These are phyloP conservation scores for Diachrysia chrysitis DNA, from an alignment of 2,888 invertebrate genomes.

Conservation along the genomic window DNA sequence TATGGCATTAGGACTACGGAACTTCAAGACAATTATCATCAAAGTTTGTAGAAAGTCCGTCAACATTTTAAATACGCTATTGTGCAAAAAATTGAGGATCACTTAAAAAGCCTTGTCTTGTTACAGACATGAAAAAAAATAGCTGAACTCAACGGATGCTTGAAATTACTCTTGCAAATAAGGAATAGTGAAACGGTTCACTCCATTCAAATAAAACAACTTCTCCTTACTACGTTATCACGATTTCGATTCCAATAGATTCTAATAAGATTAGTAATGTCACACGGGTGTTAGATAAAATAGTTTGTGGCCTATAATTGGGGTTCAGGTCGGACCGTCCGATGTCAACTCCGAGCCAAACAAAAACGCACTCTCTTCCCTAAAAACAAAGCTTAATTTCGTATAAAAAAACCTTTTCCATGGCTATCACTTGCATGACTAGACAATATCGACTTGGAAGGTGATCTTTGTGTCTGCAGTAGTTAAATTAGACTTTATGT, in stretches of 20 bases:
- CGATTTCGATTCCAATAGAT: constrained; percentile 87
- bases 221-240: constrained; percentile 67
- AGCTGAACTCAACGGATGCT: too few relatives aligned
- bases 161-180: not conserved
- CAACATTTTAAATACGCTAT: too few relatives aligned
- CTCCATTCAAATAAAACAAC: constrained; percentile 21
- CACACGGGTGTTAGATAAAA: constrained; percentile 88
- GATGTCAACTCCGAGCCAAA: constrained; percentile 49
- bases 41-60: too few relatives aligned
- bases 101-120: too few relatives aligned
- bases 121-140: too few relatives aligned
- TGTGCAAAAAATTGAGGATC: too few relatives aligned
- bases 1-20: too few relatives aligned
- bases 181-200: not conserved
- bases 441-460: constrained; percentile 86
- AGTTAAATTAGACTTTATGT: constrained; percentile 35
- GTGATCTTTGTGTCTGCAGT: constrained; percentile 65
- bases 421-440: constrained; percentile 89
- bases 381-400: constrained; percentile 64
- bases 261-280: constrained; percentile 88
- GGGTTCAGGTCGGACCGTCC: constrained; percentile 76
- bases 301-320: constrained; percentile 89
- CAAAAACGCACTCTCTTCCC: constrained; percentile 63
- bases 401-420: constrained; percentile 59
- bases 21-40: too few relatives aligned